Conservation (phyloP, 2,113 vertebrate genomes). For the Psammodynastes pulverulentus region DNA sequence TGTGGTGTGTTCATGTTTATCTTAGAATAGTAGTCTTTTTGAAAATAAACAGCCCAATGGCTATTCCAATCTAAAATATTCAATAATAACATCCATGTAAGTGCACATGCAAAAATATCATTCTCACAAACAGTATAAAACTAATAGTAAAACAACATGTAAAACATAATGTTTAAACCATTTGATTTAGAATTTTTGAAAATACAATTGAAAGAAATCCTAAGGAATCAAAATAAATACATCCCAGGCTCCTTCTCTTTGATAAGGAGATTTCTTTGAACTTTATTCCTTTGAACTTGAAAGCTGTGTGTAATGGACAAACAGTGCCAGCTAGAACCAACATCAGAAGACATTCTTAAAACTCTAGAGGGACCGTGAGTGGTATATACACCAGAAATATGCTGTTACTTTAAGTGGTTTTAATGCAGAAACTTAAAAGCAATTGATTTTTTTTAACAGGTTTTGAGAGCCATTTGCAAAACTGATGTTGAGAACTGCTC, state of each 20-base stretch:
- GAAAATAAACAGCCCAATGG: neutral
- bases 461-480: neutral
- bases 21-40: neutral
- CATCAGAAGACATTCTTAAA: neutral
- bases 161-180: neutral
- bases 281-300: neutral
- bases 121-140: neutral
- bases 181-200: neutral
- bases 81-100: neutral
- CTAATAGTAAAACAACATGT: neutral
- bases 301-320: neutral
- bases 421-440: neutral
- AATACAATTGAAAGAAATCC: neutral
- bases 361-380: neutral
- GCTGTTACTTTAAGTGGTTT: neutral
- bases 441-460: neutral
- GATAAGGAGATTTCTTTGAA: neutral
- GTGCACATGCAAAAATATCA: neutral
- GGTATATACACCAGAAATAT: neutral
- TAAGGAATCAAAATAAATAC: neutral
- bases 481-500: neutral
- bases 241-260: neutral
- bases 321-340: neutral
- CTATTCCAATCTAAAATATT: neutral
- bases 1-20: neutral